Conservation (phyloP, 2,888 invertebrate species). For the Catonia carolina region DNA sequence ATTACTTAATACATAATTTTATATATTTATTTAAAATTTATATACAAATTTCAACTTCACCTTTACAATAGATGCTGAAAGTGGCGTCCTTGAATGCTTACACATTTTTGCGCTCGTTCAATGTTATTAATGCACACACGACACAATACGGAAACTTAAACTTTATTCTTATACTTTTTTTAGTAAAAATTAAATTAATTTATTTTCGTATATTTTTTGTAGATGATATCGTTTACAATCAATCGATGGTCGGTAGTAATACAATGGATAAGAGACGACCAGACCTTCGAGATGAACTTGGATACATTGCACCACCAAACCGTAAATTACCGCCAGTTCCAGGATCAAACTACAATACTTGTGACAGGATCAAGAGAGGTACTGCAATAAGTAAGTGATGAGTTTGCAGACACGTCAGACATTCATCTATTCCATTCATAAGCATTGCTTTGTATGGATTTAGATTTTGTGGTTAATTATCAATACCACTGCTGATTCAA, state of each 20-base stretch:
- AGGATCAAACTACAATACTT: conserved; percentile 88
- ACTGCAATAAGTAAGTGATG: conserved; percentile 78
- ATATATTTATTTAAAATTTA: too few species aligned
- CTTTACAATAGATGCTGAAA: too few species aligned
- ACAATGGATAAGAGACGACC: conserved; percentile 79
- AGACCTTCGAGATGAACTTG: conserved; percentile 78
- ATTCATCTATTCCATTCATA: too few species aligned
- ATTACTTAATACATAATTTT: too few species aligned
- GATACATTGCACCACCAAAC: conserved; percentile 89
- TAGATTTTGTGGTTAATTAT: too few species aligned
- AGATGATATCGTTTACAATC: conserved; percentile 90
- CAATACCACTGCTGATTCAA: too few species aligned
- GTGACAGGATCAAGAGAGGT: conserved; percentile 90
- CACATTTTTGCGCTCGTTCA: too few species aligned
- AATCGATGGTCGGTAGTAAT: conserved; percentile 60
- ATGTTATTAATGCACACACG: too few species aligned
- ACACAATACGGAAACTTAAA: too few species aligned
- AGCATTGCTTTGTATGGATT: too few species aligned
- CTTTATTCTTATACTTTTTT: neutral
- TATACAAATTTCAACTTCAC: too few species aligned
- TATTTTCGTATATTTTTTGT: conserved; percentile 29
- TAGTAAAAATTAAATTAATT: neutral
- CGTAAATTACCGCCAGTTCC: conserved; percentile 87
- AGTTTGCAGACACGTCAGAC: neutral
- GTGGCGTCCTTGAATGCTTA: too few species aligned